Conservation (phyloP, 2,888 invertebrate species). For the Pecten maximus region DNA sequence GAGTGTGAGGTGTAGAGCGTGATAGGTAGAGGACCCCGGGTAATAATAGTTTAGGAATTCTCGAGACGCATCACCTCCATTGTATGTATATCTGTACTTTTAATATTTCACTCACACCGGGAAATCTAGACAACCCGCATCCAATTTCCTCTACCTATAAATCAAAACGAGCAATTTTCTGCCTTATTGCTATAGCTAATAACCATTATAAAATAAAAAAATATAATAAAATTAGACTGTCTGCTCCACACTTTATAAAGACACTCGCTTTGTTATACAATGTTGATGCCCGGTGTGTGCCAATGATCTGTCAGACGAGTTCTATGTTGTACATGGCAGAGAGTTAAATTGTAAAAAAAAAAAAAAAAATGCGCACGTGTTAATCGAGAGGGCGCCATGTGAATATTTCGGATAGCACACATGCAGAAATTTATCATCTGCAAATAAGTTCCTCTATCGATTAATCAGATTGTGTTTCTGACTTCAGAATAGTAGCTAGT, state of each 20-base stretch:
- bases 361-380: neutral
- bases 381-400: neutral
- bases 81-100: neutral
- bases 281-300: neutral
- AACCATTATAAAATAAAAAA: neutral
- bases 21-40: too few relatives aligned
- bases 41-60: neutral
- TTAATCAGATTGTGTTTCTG: too few relatives aligned
- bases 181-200: neutral
- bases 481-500: too few relatives aligned
- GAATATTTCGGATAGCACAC: neutral
- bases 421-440: neutral
- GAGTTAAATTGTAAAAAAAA: neutral
- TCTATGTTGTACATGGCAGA: neutral
- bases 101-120: neutral
- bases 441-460: neutral
- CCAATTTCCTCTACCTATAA: conserved; percentile 3
- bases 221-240: neutral
- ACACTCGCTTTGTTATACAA: neutral
- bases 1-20: too few relatives aligned
- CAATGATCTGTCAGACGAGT: neutral
- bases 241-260: neutral
- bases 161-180: conserved; percentile 5
- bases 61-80: neutral
- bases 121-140: conserved; percentile 26